These are phyloP conservation scores for Drosophila bunnanda DNA, from an alignment of 2,888 invertebrate genomes.

Conservation along the genomic window DNA sequence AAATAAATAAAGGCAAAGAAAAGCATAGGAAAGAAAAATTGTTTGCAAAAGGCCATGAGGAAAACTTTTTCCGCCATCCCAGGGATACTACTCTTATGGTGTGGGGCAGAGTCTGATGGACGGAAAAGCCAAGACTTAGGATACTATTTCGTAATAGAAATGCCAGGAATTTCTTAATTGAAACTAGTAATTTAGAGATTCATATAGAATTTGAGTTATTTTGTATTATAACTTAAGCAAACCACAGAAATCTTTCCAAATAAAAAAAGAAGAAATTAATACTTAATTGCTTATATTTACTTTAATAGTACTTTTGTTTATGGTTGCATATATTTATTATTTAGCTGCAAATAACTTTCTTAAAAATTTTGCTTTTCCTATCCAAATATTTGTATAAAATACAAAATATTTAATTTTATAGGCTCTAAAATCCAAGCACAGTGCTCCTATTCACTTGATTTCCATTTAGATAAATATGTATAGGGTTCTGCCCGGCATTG, in stretches of 20 bases:
- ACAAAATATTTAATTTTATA: background rate
- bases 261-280: too few species aligned
- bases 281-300: too few species aligned
- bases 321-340: background rate
- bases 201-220: background rate
- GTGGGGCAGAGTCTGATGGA: conserved; percentile 1
- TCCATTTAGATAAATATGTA: background rate
- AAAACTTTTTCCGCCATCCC: conserved; percentile 24
- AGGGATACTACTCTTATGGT: background rate
- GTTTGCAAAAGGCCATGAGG: conserved; percentile 1
- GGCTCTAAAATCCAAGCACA: background rate
- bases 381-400: background rate
- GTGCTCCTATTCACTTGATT: background rate
- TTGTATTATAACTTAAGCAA: background rate
- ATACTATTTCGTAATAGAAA: background rate
- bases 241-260: background rate
- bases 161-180: conserved; percentile 3
- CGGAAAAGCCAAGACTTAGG: background rate
- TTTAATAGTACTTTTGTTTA: background rate
- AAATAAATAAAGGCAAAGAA: conserved; percentile 58
- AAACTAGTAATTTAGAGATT: background rate
- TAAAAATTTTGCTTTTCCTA: background rate
- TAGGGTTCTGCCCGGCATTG: background rate
- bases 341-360: background rate
- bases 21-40: conserved; percentile 26